Conservation (phyloP, 2,113 vertebrate genomes). For the Cryptomyrus ogoouensis region DNA sequence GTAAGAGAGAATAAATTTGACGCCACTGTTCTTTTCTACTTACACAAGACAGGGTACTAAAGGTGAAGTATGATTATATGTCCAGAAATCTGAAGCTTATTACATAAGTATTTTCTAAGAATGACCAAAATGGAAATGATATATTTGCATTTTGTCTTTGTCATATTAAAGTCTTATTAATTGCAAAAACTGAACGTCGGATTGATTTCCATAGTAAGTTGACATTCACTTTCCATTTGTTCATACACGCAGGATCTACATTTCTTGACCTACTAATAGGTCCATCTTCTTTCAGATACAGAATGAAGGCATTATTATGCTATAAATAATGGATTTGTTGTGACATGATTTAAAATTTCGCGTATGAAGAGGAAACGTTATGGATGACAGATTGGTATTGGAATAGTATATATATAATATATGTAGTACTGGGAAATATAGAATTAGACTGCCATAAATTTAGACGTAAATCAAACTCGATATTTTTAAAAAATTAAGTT, state of each 20-base stretch:
- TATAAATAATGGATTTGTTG: neutral
- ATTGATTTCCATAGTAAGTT: neutral
- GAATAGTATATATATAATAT: neutral
- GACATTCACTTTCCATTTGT: neutral
- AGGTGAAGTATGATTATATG: neutral
- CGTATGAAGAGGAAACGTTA: neutral
- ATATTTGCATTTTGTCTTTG: neutral
- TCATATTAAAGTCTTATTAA: neutral
- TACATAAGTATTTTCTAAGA: neutral
- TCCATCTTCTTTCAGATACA: neutral
- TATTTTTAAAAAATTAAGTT: neutral
- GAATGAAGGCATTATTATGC: neutral
- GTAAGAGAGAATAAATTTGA: neutral
- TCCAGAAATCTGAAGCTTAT: neutral
- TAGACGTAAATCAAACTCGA: neutral
- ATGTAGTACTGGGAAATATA: neutral
- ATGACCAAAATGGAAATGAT: neutral
- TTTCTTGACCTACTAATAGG: neutral
- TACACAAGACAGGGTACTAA: neutral
- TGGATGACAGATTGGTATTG: neutral
- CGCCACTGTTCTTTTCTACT: neutral
- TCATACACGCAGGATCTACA: neutral
- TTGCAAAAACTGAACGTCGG: neutral
- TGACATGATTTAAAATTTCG: neutral
- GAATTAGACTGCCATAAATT: neutral